A percentile compares a stretch with the other conserved stretches of the same genome.
These are phyloP conservation scores for Cecropterus lyciades DNA, from an alignment of 1,140 invertebrate species.

Conservation along the genomic window DNA sequence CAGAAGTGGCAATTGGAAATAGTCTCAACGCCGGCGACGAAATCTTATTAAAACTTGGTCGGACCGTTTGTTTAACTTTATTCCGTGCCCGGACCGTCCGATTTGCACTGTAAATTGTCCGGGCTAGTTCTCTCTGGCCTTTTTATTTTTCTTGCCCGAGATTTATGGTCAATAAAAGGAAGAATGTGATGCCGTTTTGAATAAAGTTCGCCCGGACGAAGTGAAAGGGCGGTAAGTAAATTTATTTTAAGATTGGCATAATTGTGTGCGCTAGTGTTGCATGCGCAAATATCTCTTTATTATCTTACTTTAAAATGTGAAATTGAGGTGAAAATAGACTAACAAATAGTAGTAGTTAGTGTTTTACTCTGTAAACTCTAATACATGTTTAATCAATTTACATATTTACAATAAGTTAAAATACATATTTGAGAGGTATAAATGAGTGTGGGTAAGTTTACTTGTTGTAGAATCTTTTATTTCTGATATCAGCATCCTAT, in stretches of 20 bases:
- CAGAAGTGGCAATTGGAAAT: constrained; percentile 51
- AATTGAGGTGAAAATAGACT: too few relatives aligned
- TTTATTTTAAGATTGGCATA: neutral
- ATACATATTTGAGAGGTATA: too few relatives aligned
- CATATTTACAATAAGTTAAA: too few relatives aligned
- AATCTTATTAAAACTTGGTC: constrained; percentile 76
- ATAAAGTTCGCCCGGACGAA: constrained; percentile 18
- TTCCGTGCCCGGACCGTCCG: constrained; percentile 44
- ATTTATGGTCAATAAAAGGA: constrained; percentile 34
- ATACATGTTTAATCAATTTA: too few relatives aligned
- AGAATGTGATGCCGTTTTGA: constrained; percentile 25
- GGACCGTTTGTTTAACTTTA: constrained; percentile 68
- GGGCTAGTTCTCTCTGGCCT: constrained; percentile 22
- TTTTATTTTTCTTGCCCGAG: constrained; percentile 24
- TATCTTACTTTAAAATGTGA: too few relatives aligned
- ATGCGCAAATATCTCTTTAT: neutral
- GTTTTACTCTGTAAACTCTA: too few relatives aligned
- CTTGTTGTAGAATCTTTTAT: too few relatives aligned
- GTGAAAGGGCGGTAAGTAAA: neutral
- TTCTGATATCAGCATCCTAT: too few relatives aligned
- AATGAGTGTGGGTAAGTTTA: too few relatives aligned
- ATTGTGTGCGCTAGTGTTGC: neutral
- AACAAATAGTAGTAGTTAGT: too few relatives aligned
- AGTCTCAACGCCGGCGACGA: constrained; percentile 43
- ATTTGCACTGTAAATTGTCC: constrained; percentile 42